Conservation (phyloP, 2,888 invertebrate genomes). For the Patella caerulea region DNA sequence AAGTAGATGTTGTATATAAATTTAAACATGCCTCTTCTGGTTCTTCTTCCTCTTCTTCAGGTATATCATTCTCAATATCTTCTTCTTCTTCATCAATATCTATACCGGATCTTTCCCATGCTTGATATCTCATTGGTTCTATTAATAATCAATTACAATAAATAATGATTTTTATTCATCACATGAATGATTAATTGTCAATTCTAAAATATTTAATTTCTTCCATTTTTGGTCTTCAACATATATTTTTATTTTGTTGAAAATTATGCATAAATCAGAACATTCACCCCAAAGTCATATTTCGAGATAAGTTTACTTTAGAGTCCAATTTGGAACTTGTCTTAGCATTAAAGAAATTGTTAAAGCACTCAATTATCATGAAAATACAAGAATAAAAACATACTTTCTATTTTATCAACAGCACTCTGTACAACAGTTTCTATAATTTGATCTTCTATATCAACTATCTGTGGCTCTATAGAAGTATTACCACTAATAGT, state of each 20-base stretch:
- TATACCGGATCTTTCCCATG: constrained; percentile 64
- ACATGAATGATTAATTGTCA: too few relatives aligned
- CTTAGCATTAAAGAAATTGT: too few relatives aligned
- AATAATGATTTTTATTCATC: too few relatives aligned
- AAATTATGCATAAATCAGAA: too few relatives aligned
- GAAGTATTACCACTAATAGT: constrained; percentile 62
- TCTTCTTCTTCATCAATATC: constrained; percentile 71
- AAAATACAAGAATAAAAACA: constrained; percentile 31
- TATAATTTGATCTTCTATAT: constrained; percentile 47
- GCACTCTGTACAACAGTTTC: constrained; percentile 59
- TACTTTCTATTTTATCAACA: constrained; percentile 61
- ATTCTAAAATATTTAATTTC: too few relatives aligned
- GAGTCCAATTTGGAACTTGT: too few relatives aligned
- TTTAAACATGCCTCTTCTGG: constrained; percentile 46
- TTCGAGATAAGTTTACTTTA: too few relatives aligned
- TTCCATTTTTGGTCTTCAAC: too few relatives aligned
- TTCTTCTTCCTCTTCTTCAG: constrained; percentile 67
- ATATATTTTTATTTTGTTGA: too few relatives aligned
- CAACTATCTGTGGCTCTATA: constrained; percentile 61
- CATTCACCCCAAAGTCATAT: too few relatives aligned
- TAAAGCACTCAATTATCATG: too few relatives aligned
- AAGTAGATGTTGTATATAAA: background rate
- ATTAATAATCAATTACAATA: constrained; percentile 19
- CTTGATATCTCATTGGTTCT: constrained; percentile 60
- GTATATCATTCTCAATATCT: constrained; percentile 62